Evolutionary conservation across 2,113 vertebrate genomes (phyloP), one percentile per base, ranked within the genome.

Genomic region (Syngnathoides biaculeatus): DNA sequence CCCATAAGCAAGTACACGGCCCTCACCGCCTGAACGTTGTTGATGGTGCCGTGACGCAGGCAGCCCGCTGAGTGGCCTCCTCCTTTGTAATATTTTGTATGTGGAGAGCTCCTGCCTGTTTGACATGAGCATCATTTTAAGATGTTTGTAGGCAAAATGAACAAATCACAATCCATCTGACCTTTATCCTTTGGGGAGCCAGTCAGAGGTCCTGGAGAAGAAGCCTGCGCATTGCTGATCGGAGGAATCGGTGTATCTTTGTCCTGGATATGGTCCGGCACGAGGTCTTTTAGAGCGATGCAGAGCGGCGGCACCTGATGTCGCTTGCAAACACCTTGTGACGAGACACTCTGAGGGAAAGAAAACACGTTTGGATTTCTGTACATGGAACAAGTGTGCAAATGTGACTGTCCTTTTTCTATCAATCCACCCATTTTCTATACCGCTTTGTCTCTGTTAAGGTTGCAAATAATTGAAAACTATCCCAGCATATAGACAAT

Each of bases 1-100:
- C 92, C 93, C 93, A 93, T 93, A 77, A 94, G 83, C 72, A 94
- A 78, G 71, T 93, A 93, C 48, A 93, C 89, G 0, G 91, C 91
- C 73, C 79, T 84, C 62, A 92, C 86, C 0, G 90, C 86, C 6
- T 85, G 88, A 1, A 80, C 81, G 38, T 91, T 90, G 43, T 74
- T 88, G 74, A 90, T 82, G 43, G 82, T 89, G 61, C 92, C 91
- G 1, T 94, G 93, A 56, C 92, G 91, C 56, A 94, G 90, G 67
- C 92, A 94, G 58, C 83, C 84, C 0, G 79, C 43, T 38, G 76
- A 73, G 61, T 73, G 73, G 11, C 39, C 30, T 13, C 68, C 47
- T 69, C 77, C 84, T 65, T 69, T 80, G 65, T 66, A 50, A 38
- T 50, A 48, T 43, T 81, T 87, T 19, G 69, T 50, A n/a, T 19